Evolutionary conservation across 2,113 vertebrate species (phyloP).

Genomic region (Condylura cristata): DNA sequence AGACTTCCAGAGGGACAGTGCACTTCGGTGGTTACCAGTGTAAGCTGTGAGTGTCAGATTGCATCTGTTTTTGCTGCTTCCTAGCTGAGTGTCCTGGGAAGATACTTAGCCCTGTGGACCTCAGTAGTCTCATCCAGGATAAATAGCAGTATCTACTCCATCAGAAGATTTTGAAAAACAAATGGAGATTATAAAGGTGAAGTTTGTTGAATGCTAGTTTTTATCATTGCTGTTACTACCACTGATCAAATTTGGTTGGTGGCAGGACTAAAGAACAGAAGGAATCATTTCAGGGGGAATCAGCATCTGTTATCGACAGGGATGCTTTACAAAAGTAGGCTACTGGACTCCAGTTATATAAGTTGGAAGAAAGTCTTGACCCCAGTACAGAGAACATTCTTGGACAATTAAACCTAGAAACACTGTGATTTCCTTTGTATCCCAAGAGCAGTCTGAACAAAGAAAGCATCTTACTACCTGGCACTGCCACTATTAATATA

Average conservation of each 20-base stretch:
- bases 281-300: neutral
- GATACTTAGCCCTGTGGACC: neutral
- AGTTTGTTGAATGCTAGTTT: neutral
- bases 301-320: neutral
- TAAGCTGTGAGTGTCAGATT: neutral
- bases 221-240: neutral
- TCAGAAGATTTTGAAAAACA: neutral
- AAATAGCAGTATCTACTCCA: neutral
- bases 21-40: neutral
- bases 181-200: neutral
- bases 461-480: neutral
- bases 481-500: neutral
- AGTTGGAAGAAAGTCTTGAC: neutral
- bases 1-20: conserved; percentile 17
- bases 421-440: neutral
- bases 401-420: neutral
- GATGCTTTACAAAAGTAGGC: neutral
- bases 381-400: neutral
- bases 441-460: neutral
- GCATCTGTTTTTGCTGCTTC: neutral
- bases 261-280: neutral
- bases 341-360: neutral
- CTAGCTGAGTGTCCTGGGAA: neutral
- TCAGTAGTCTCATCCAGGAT: neutral
- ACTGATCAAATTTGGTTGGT: neutral